Conservation (phyloP, 2,888 invertebrate genomes). For the Bibio marci region DNA sequence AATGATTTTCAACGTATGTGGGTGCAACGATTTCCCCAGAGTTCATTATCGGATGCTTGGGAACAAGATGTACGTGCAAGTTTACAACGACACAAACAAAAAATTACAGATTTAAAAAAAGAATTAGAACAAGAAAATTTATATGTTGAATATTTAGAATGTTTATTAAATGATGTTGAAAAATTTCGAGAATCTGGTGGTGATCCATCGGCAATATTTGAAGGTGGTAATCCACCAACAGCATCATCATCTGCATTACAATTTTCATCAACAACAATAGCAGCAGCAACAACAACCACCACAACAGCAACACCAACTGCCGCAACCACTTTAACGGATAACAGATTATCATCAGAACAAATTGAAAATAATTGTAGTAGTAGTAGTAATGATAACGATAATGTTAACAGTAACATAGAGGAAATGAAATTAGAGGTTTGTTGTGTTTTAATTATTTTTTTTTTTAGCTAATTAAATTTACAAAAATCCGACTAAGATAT, state of each 20-base stretch:
- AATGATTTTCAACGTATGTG: conserved; percentile 84
- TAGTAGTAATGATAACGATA: no score
- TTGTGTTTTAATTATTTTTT: no score
- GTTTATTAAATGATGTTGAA: conserved; percentile 69
- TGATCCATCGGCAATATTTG: conserved; percentile 29
- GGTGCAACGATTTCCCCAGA: conserved; percentile 80
- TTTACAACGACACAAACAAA: conserved; percentile 75
- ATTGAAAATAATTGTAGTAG: no score
- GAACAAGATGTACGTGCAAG: conserved; percentile 84
- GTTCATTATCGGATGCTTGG: conserved; percentile 80
- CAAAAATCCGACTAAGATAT: no score
- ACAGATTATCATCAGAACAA: conserved; percentile 6
- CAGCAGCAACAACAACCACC: conserved; percentile 7
- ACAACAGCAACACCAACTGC: neutral
- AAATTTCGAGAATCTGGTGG: conserved; percentile 46
- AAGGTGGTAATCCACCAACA: conserved; percentile 18
- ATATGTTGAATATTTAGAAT: conserved; percentile 77
- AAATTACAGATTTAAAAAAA: conserved; percentile 62
- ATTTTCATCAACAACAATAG: neutral
- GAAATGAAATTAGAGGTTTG: no score
- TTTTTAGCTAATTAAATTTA: no score
- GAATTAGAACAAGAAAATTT: conserved; percentile 82
- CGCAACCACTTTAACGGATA: conserved; percentile 6
- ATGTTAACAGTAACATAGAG: no score
- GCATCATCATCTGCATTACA: conserved; percentile 11